These are phyloP conservation scores for Eupsittula cactorum DNA, from an alignment of 2,113 vertebrate species.

Conservation along the genomic window DNA sequence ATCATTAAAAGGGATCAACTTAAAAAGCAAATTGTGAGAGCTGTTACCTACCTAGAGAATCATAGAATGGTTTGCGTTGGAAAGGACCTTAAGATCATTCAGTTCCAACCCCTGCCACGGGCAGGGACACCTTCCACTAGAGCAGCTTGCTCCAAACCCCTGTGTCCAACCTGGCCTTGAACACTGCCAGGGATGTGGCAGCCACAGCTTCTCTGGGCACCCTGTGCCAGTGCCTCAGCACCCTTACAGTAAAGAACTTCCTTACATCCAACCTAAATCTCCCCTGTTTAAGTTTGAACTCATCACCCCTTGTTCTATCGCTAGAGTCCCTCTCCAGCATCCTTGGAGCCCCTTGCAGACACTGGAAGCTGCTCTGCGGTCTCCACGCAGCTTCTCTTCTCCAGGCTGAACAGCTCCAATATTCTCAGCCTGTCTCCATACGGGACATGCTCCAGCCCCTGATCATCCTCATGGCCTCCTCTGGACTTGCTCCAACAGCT, in stretches of 20 bases:
- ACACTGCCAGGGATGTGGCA: too few relatives aligned
- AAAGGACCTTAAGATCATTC: not conserved
- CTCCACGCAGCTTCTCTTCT: not conserved
- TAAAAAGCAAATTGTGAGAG: not conserved
- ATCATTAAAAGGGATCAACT: not conserved
- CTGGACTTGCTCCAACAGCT: not conserved
- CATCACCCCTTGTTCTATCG: not conserved
- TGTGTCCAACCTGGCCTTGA: not conserved
- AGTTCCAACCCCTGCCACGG: not conserved
- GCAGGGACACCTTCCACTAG: not conserved
- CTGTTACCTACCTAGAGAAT: not conserved
- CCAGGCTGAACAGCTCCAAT: not conserved
- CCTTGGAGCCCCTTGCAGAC: not conserved
- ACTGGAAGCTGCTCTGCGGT: not conserved
- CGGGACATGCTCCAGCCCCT: not conserved
- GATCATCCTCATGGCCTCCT: not conserved
- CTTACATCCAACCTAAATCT: not conserved
- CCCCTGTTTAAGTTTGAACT: not conserved
- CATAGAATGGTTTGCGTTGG: not conserved
- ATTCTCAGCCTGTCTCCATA: not conserved
- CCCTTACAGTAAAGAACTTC: not conserved
- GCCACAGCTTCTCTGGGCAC: too few relatives aligned
- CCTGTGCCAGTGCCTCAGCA: too few relatives aligned
- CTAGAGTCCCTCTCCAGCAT: not conserved
- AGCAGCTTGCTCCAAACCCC: not conserved